Evolutionary conservation across 2,113 vertebrate species (phyloP).

Genomic region (Trematomus loennbergii): DNA sequence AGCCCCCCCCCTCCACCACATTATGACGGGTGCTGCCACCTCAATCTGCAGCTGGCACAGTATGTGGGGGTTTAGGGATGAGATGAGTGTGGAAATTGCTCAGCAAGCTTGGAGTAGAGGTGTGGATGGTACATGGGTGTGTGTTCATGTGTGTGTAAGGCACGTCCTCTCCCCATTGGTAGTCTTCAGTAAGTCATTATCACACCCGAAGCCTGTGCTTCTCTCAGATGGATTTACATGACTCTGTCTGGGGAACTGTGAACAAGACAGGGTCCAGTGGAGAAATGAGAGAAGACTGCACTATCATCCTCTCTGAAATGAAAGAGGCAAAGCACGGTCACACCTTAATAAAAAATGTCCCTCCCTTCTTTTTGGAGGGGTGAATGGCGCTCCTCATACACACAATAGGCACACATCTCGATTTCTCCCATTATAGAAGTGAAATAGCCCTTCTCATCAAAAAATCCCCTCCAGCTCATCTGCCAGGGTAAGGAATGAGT

Average conservation of each 20-base stretch:
- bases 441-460: constrained; percentile 75
- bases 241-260: constrained; percentile 74
- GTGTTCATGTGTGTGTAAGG: constrained; percentile 30
- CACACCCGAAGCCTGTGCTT: constrained; percentile 75
- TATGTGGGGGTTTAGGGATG: constrained; percentile 53
- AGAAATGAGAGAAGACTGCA: constrained; percentile 50
- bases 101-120: constrained; percentile 65
- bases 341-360: constrained; percentile 72
- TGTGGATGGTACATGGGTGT: constrained; percentile 56
- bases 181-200: constrained; percentile 79
- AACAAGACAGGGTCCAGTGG: constrained; percentile 66
- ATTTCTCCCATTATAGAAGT: constrained; percentile 62
- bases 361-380: constrained; percentile 35
- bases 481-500: constrained; percentile 58
- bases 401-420: constrained; percentile 72
- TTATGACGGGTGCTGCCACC: constrained; percentile 70
- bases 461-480: constrained; percentile 63
- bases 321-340: constrained; percentile 66
- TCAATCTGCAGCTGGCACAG: constrained; percentile 76
- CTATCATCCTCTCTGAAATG: constrained; percentile 74
- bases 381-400: constrained; percentile 53
- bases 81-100: constrained; percentile 71
- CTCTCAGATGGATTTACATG: constrained; percentile 83
- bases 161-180: constrained; percentile 66
- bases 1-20: constrained; percentile 30